Evolutionary conservation across 2,797 vertebrate genomes (phyloP), one percentile per base, ranked within the genome.

Genomic region (Staurois parvus): DNA sequence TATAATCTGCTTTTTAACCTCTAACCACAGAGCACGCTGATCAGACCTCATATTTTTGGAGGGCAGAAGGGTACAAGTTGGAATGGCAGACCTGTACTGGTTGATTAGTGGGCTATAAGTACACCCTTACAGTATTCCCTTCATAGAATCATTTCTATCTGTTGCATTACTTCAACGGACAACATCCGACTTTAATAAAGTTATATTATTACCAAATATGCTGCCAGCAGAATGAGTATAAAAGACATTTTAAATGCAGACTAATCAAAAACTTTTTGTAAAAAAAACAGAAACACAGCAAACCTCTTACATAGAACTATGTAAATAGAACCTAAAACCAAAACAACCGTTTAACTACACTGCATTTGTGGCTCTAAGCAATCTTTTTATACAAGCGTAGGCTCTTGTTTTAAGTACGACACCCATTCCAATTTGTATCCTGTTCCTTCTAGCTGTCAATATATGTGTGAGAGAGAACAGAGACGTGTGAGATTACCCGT

Each of bases 1-100:
- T 96, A 93, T 94, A 96, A 96, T 93, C 94, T 95, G 95, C 95
- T 96, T 96, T 96, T 96, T 96, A 96, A 96, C 95, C 95, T 96
- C 95, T 96, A 95, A 96, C 95, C 94, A 95, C 94, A 95, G 94
- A 96, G 95, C 95, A 96, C 95, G 95, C 95, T 94, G 94, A 95
- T 94, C 95, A 96, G 95, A 96, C 96, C 96, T 96, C 96, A 95
- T 95, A 94, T 94, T 91, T 92, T 56, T 94, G 95, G 94, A 77
- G 94, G 85, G 94, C 92, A 91, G 92, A 94, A 90, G 93, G 94
- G 94, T 94, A 95, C 94, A 95, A 94, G 93, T 95, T 95, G 94
- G 94, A 95, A 92, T 93, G 92, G 92, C 89, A 90, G 93, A 83
- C 93, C 90, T 90, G 93, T 94, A 92, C 93, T 94, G 89, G 70